A percentile compares a stretch with the other conserved stretches of the same genome.
phyloP scores from a whole-genome alignment of 2,113 vertebrate species.

The Sialia sialis region DNA sequence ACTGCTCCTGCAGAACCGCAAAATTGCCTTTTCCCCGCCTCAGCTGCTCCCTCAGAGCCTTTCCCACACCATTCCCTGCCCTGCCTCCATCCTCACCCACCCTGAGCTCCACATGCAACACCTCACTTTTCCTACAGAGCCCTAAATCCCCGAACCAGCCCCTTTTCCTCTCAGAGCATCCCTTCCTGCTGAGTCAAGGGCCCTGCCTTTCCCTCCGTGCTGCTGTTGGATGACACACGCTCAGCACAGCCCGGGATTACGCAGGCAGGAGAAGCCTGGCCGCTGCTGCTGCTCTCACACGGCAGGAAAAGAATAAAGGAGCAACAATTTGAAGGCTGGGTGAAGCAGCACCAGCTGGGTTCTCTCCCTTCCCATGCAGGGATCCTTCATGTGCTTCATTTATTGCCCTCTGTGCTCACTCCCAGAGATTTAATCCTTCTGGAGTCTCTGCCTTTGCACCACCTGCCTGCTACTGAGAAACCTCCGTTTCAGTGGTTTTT shows the following conservation, averaged over 20 bases:
- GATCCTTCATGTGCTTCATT: not conserved
- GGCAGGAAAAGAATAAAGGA: not conserved
- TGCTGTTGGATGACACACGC: rapidly evolving
- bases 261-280: not conserved
- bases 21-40: not conserved
- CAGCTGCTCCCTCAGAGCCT: not conserved
- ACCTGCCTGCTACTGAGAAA: not conserved
- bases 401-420: rapidly evolving
- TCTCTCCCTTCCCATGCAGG: not conserved
- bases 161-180: not conserved
- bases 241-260: not conserved
- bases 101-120: rapidly evolving
- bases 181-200: not conserved
- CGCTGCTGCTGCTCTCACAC: not conserved
- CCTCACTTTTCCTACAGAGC: rapidly evolving
- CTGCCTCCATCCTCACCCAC: not conserved
- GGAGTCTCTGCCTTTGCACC: rapidly evolving
- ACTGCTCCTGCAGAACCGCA: not conserved
- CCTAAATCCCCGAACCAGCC: not conserved
- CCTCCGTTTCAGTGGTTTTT: not conserved
- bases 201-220: not conserved
- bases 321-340: rapidly evolving
- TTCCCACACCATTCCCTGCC: not conserved
- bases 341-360: not conserved
- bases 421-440: not conserved